These are phyloP conservation scores for Hoplostethus mediterraneus DNA, from an alignment of 2,797 vertebrate species.

Conservation along the genomic window DNA sequence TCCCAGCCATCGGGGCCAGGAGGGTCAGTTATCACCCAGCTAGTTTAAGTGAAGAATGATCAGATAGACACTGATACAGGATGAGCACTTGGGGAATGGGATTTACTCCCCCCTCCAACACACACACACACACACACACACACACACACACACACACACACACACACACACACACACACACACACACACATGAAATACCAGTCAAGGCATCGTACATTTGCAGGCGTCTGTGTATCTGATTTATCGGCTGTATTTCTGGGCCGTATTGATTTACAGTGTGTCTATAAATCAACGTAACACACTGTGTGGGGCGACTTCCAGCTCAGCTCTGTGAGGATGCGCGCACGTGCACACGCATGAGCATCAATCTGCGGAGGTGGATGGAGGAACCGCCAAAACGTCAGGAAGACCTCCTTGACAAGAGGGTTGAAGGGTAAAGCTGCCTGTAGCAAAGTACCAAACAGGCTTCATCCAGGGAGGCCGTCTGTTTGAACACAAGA, in stretches of 20 bases:
- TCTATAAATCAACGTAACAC: no score
- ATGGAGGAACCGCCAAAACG: no score
- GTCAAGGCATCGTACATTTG: conserved; percentile 10
- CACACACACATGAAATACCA: conserved; percentile 23
- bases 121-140: background rate
- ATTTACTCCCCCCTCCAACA: no score
- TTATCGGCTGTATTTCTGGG: background rate
- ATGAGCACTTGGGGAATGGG: background rate
- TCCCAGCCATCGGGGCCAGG: conserved; percentile 15
- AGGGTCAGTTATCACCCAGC: background rate
- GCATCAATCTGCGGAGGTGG: no score
- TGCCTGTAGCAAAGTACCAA: no score
- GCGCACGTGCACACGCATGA: background rate
- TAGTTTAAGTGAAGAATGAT: conserved; percentile 37
- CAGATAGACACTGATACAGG: background rate
- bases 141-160: background rate
- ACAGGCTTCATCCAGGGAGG: no score
- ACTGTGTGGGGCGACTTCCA: background rate
- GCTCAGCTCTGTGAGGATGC: conserved; percentile 1
- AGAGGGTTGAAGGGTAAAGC: no score
- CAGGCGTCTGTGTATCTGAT: conserved; percentile 14
- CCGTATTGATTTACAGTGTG: conserved; percentile 26
- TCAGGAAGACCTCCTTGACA: no score
- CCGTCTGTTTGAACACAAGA: no score
- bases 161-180: conserved; percentile 13